Conservation (phyloP, 64 coral and sea anemone genomes). For the Montipora capricornis region DNA sequence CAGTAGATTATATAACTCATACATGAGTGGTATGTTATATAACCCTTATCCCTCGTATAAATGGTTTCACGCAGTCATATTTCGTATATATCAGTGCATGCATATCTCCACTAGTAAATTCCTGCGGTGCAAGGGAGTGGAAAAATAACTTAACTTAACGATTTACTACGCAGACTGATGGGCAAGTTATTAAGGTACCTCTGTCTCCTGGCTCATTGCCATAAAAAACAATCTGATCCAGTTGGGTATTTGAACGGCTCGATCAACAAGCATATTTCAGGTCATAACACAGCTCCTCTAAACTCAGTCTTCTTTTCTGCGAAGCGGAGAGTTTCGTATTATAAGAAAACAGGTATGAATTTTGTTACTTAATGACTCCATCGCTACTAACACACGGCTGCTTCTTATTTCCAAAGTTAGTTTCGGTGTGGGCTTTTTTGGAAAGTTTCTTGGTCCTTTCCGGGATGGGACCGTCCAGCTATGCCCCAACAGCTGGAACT, state of each 20-base stretch:
- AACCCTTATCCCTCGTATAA: no score
- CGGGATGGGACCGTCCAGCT: neutral
- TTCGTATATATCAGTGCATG: no score
- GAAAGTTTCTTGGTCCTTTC: neutral
- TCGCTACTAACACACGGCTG: neutral
- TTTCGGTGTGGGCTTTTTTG: neutral
- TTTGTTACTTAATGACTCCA: neutral
- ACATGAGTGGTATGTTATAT: no score
- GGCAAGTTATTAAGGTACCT: neutral
- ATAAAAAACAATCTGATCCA: neutral
- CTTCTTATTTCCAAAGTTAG: neutral
- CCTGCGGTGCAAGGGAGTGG: neutral
- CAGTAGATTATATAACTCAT: no score
- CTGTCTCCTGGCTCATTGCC: neutral
- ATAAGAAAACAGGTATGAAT: conserved; percentile 2
- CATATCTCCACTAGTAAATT: no score
- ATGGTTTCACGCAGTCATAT: no score
- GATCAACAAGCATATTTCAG: neutral
- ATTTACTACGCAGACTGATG: neutral
- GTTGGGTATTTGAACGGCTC: neutral
- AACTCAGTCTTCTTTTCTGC: neutral
- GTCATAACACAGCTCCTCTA: neutral
- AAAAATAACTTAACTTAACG: neutral
- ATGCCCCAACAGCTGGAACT: neutral
- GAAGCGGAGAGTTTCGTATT: neutral